Evolutionary conservation across 1,140 invertebrate genomes (phyloP).

Genomic region (Scaptomyza hsui): DNA sequence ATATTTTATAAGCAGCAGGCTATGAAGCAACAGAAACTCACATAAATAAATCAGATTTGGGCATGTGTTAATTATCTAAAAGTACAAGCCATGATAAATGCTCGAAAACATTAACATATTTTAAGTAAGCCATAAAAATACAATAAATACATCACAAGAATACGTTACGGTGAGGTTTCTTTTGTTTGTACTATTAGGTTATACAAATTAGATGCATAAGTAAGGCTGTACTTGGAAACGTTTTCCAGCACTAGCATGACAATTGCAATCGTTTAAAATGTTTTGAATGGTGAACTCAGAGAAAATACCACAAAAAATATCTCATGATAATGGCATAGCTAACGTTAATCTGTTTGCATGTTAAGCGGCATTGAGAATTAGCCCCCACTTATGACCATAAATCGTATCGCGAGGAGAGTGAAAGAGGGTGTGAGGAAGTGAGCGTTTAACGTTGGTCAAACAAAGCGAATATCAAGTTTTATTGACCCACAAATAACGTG

Average conservation of each 20-base stretch:
- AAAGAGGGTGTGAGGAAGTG: conserved; percentile 13
- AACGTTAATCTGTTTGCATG: conserved; percentile 68
- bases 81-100: conserved; percentile 24
- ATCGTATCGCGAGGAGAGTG: conserved; percentile 33
- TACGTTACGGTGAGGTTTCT: neutral
- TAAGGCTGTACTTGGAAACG: no score
- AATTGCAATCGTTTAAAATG: neutral
- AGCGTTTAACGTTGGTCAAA: conserved; percentile 58
- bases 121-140: conserved; percentile 21
- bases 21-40: conserved; percentile 12
- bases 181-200: no score
- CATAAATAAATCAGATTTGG: conserved; percentile 77
- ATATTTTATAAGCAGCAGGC: conserved; percentile 19
- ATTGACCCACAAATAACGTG: conserved; percentile 83
- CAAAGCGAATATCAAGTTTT: conserved; percentile 79
- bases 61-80: conserved; percentile 61
- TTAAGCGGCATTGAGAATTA: conserved; percentile 67
- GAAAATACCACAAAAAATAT: neutral
- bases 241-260: neutral
- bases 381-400: conserved; percentile 66
- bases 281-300: neutral
- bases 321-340: conserved; percentile 27
- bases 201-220: no score
- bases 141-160: neutral
- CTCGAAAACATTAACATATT: conserved; percentile 45